Conservation (phyloP, 35 echinoderm and acorn worm genomes). For the Ophioderma brevispina region DNA sequence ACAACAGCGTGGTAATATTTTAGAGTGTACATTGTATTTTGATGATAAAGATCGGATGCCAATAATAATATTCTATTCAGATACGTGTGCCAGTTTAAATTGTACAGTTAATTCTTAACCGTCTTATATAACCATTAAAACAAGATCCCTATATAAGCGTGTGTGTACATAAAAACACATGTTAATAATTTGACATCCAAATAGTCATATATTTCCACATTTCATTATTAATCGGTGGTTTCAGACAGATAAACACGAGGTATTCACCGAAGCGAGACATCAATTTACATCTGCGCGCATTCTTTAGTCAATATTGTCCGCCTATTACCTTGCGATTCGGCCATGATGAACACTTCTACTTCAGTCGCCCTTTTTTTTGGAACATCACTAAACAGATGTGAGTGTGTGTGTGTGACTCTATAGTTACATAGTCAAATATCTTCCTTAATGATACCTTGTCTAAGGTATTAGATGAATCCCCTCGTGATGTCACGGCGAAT, state of each 20-base stretch:
- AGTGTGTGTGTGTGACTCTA: neutral
- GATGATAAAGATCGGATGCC: no score
- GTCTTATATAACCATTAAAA: neutral
- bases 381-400: neutral
- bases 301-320: neutral
- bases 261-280: neutral
- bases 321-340: neutral
- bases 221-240: neutral
- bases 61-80: neutral
- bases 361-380: neutral
- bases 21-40: no score
- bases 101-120: neutral
- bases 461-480: neutral
- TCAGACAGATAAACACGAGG: neutral
- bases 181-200: constrained; percentile 14
- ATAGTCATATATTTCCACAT: neutral
- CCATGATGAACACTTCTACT: constrained; percentile 1
- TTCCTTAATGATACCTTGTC: constrained; percentile 4
- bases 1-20: no score
- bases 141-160: neutral
- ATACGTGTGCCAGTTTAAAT: neutral
- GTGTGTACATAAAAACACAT: neutral
- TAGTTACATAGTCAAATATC: constrained; percentile 1
- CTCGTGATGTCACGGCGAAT: neutral
- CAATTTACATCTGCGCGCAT: neutral